Evolutionary conservation across 2,888 invertebrate species (phyloP).

Genomic region (Tachystola acroxantha): DNA sequence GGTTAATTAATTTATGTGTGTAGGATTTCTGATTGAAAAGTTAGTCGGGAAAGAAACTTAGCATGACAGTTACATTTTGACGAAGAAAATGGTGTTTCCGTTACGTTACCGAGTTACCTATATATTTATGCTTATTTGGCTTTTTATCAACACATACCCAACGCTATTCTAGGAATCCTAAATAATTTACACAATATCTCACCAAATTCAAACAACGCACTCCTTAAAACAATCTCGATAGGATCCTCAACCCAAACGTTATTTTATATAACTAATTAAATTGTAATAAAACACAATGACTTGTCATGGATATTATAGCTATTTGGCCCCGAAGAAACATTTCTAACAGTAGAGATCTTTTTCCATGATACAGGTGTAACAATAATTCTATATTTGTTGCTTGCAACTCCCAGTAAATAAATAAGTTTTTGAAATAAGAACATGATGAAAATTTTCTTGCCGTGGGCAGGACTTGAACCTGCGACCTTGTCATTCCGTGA

Average conservation of each 20-base stretch:
- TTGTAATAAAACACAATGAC: slow-evolving; percentile 48
- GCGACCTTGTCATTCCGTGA: no score
- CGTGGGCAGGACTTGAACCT: no score
- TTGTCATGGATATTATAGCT: slow-evolving; percentile 71
- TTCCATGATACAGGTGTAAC: slow-evolving; percentile 29
- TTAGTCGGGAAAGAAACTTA: no score
- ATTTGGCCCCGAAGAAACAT: slow-evolving; percentile 73
- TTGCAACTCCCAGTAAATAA: no score
- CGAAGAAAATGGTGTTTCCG: no score
- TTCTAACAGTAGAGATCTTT: slow-evolving; percentile 56
- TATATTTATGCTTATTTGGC: slow-evolving; percentile 41
- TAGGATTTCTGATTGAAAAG: no score
- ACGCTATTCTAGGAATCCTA: slow-evolving; percentile 10
- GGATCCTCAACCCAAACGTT: slow-evolving; percentile 28
- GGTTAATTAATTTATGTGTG: no score
- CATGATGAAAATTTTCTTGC: no score
- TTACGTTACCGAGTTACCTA: no score
- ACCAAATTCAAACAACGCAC: slow-evolving; percentile 27
- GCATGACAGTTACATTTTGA: no score
- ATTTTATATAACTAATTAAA: slow-evolving; percentile 17
- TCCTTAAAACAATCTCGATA: slow-evolving; percentile 31
- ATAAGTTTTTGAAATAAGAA: no score
- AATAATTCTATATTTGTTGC: slow-evolving; percentile 14
- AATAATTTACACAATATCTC: slow-evolving; percentile 22
- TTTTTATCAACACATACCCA: slow-evolving; percentile 27